Base-by-base conservation (phyloP, 1,140 invertebrate genomes). In the Wasmannia auropunctata region DNA sequence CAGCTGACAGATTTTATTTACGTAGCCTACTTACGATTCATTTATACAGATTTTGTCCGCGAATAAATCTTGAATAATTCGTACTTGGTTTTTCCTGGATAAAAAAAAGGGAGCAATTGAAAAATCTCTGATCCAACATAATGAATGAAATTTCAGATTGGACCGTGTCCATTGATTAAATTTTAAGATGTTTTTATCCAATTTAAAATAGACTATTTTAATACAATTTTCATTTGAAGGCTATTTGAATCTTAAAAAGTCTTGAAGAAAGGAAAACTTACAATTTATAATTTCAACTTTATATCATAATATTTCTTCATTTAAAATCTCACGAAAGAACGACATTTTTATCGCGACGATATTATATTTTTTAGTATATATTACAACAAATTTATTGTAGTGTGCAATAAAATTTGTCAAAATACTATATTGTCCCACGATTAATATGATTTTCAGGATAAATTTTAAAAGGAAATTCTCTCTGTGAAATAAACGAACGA, bases 1-100 rank as follows among this genome's bases (percentile, higher is more conserved):
- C 37, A 72, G 51, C 25, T 58, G 31, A 74, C 14, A 46, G 28
- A 14, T 72, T 74, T 83, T 74, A 70, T 74, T 83, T 19, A 22
- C 62, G 37, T 25, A 56, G 19, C 25, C 8, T 31, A 60, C 25
- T 74, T 19, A 19, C 7, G 25, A 22, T 74, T 43, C 14, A 58
- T 72, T 70, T 72, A 16, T 72, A 58, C 11, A 58, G 14, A 5
- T 58, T 74, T 60, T 25, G 3, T 31, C 7, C 25, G 19, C 25
- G 10, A 14, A 46, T 6, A 31, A 60, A 31, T 58, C 14, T 43
- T 37, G 7, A 72, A 69, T 49, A 46, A 79, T 28, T 51, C 19
- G 31, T 25, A 16, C 7, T 62, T 40, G 49, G 40, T 37, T 28
- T 56, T 14, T 37, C 16, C 4, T 4, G 2, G 3, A 69, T 67